Percentiles rank a stretch among this genome's conserved stretches.
These are phyloP conservation scores for Volucella inflata DNA, from an alignment of 2,888 invertebrate genomes.

Conservation along the genomic window DNA sequence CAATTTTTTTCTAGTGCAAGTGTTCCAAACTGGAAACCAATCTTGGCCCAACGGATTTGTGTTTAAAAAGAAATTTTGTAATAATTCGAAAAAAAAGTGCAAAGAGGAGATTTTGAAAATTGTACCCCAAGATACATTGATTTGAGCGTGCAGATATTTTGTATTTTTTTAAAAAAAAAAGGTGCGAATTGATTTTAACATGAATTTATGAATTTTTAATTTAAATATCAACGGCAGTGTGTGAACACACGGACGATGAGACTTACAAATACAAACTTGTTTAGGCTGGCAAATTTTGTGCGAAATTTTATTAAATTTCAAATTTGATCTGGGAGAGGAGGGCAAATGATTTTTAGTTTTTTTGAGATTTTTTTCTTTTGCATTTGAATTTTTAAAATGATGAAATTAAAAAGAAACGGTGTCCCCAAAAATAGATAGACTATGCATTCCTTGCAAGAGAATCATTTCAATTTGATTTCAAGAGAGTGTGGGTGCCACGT, in stretches of 20 bases:
- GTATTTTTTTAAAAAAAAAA: constrained; percentile 38
- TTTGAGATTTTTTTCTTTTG: constrained; percentile 15
- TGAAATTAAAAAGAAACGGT: constrained; percentile 63
- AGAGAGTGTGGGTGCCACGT: constrained; percentile 12
- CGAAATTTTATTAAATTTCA: not conserved
- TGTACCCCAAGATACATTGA: constrained; percentile 1
- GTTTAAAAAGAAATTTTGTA: constrained; percentile 14
- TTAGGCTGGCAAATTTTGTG: not conserved
- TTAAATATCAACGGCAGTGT: constrained; percentile 2
- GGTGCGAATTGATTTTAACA: constrained; percentile 61
- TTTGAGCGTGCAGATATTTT: constrained; percentile 4
- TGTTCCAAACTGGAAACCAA: constrained; percentile 48
- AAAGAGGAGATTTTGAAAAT: constrained; percentile 10
- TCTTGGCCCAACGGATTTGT: constrained; percentile 45
- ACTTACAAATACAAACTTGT: not conserved
- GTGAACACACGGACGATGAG: not conserved
- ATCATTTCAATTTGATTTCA: constrained; percentile 44
- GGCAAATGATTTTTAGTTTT: constrained; percentile 24
- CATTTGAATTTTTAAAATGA: constrained; percentile 46
- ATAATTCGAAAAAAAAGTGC: not conserved
- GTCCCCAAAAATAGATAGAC: constrained; percentile 63
- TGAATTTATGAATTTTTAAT: constrained; percentile 47
- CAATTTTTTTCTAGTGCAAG: constrained; percentile 39
- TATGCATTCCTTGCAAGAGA: constrained; percentile 54
- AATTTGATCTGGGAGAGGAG: constrained; percentile 7